Percentiles rank a stretch among this genome's conserved stretches.
Evolutionary conservation across 2,113 vertebrate species (phyloP).

Genomic region (Pagrus major): DNA sequence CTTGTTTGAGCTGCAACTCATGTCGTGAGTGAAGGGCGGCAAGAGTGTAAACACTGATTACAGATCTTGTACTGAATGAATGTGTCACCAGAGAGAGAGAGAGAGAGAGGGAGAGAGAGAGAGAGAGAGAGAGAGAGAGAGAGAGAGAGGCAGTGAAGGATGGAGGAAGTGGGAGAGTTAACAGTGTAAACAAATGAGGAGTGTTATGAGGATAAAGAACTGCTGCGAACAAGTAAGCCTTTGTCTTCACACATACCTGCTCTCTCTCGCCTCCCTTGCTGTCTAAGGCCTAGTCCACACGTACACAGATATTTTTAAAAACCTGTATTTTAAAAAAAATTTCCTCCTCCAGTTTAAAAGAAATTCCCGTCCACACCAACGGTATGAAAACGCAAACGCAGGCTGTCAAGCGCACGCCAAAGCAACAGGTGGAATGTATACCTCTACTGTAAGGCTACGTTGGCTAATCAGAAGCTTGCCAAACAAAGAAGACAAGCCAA

Average conservation of each 20-base stretch:
- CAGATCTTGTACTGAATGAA: slow-evolving; percentile 61
- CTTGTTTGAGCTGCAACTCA: slow-evolving; percentile 55
- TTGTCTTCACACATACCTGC: slow-evolving; percentile 78
- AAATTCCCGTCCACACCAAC: too few species aligned
- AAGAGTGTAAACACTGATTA: slow-evolving; percentile 70
- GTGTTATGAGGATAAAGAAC: slow-evolving; percentile 81
- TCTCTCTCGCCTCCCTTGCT: slow-evolving; percentile 34
- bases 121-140: slow-evolving; percentile 12
- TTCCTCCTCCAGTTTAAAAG: too few species aligned
- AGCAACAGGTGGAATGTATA: too few species aligned
- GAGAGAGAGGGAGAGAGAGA: slow-evolving; percentile 25
- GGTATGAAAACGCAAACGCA: too few species aligned
- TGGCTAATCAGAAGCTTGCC: too few species aligned
- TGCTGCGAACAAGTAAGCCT: slow-evolving; percentile 77
- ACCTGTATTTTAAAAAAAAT: too few species aligned
- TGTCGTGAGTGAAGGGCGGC: slow-evolving; percentile 56
- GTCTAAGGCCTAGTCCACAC: too few species aligned
- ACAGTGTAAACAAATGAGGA: slow-evolving; percentile 80
- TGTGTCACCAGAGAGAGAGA: slow-evolving; percentile 49
- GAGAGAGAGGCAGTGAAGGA: slow-evolving; percentile 54
- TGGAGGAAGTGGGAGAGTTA: slow-evolving; percentile 74
- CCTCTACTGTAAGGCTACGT: too few species aligned
- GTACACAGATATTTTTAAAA: too few species aligned
- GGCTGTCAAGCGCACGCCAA: too few species aligned
- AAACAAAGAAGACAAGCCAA: too few species aligned